These are phyloP conservation scores for Poeciliopsis presidionis DNA, from an alignment of 2,797 vertebrate species.

Conservation along the genomic window DNA sequence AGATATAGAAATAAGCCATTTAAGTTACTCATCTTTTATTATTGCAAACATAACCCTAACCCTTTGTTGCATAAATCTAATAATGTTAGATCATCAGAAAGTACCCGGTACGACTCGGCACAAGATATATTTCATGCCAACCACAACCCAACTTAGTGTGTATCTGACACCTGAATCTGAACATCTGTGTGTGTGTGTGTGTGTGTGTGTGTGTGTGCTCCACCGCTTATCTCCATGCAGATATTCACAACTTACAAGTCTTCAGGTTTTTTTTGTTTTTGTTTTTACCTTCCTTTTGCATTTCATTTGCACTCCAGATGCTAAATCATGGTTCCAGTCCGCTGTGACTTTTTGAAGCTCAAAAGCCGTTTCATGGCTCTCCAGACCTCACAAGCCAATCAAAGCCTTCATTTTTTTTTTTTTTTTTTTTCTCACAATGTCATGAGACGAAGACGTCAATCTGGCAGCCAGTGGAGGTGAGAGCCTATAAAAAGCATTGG, in stretches of 20 bases:
- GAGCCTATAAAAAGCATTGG: conserved; percentile 53
- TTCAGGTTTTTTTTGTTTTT: background rate
- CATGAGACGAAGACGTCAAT: conserved; percentile 52
- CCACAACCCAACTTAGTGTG: no score
- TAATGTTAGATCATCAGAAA: no score
- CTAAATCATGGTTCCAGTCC: conserved; percentile 38
- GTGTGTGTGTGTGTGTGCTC: no score
- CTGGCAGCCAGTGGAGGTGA: conserved; percentile 34
- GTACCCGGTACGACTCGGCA: no score
- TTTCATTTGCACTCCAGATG: background rate
- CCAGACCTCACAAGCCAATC: conserved; percentile 45
- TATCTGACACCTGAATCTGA: no score
- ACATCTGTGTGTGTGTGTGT: no score
- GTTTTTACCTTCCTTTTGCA: background rate
- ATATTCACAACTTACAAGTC: background rate
- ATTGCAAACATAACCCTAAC: no score
- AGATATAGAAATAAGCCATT: no score
- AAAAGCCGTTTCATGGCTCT: conserved; percentile 46
- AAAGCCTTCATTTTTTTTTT: conserved; percentile 21
- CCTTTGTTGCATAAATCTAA: no score
- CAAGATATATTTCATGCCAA: no score
- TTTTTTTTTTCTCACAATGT: conserved; percentile 24
- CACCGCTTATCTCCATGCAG: background rate
- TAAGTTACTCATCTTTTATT: no score
- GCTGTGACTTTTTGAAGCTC: conserved; percentile 24